Evolutionary conservation across 2,888 invertebrate genomes (phyloP).

Genomic region (Aleiodes alternator): DNA sequence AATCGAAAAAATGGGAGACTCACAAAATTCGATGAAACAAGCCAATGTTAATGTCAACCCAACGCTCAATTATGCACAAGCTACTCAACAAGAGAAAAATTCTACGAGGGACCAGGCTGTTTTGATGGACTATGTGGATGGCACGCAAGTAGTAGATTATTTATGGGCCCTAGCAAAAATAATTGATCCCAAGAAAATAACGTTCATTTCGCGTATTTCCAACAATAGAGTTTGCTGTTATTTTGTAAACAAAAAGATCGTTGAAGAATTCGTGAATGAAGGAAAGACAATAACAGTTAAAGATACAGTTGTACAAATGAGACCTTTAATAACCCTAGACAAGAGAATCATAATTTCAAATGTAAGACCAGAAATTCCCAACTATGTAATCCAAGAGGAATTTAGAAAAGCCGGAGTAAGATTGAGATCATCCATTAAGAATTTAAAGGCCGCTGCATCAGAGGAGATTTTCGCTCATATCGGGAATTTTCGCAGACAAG

Average conservation of each 20-base stretch:
- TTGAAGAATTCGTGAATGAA: constrained; percentile 40
- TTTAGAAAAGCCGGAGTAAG: constrained; percentile 7
- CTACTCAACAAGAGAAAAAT: no score
- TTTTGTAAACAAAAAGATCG: constrained; percentile 35
- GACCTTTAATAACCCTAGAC: constrained; percentile 41
- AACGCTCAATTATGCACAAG: no score
- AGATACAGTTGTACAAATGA: background rate
- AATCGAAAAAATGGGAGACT: no score
- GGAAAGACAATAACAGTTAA: constrained; percentile 29
- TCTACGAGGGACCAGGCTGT: constrained; percentile 17
- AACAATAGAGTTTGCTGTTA: constrained; percentile 50
- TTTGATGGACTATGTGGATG: constrained; percentile 16
- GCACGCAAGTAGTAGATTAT: constrained; percentile 25
- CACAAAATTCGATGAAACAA: no score
- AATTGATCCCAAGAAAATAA: constrained; percentile 35
- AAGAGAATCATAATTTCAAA: constrained; percentile 49
- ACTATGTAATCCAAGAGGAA: constrained; percentile 35
- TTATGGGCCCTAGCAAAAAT: constrained; percentile 3
- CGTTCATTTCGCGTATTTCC: constrained; percentile 46
- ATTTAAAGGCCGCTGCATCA: background rate
- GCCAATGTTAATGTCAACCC: no score
- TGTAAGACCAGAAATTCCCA: constrained; percentile 46
- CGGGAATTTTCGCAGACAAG: constrained; percentile 36
- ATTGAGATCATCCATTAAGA: constrained; percentile 3
- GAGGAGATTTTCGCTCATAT: constrained; percentile 27